Evolutionary conservation across 2,888 invertebrate species (phyloP).

Genomic region (Kryphioiulus occultus): DNA sequence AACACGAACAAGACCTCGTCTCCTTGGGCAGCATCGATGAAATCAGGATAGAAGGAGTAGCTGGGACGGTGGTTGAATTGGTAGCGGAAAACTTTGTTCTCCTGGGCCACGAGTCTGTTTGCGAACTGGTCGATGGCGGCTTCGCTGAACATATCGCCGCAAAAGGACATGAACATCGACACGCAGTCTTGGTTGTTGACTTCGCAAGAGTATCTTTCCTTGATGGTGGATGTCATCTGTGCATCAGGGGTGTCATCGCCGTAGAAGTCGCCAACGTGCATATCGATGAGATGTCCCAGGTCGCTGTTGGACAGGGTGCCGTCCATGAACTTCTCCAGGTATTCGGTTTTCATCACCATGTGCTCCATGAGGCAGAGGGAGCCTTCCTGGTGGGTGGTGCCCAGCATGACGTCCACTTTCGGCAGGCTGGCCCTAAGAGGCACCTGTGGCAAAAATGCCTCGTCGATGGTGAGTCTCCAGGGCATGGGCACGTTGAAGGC

Average conservation of each 20-base stretch:
- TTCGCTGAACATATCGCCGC: constrained; percentile 55
- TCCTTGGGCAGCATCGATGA: constrained; percentile 56
- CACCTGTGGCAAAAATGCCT: constrained; percentile 56
- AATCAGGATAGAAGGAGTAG: constrained; percentile 55
- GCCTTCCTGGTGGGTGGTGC: constrained; percentile 58
- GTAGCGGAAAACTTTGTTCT: constrained; percentile 56
- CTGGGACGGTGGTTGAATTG: constrained; percentile 58
- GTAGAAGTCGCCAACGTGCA: constrained; percentile 46
- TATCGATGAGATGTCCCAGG: constrained; percentile 49
- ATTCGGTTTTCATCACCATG: constrained; percentile 53
- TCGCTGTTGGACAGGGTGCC: constrained; percentile 53
- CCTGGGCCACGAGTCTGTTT: constrained; percentile 51
- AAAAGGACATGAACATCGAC: constrained; percentile 54
- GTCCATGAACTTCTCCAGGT: constrained; percentile 54
- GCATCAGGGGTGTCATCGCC: not conserved
- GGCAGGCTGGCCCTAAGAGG: constrained; percentile 55
- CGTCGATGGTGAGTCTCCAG: constrained; percentile 59
- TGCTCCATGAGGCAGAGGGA: constrained; percentile 57
- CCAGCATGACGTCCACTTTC: constrained; percentile 57
- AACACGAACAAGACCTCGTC: constrained; percentile 57
- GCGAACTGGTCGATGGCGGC: constrained; percentile 54
- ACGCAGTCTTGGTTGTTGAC: constrained; percentile 37
- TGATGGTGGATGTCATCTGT: not conserved
- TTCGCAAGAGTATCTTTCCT: constrained; percentile 44
- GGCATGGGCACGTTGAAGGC: constrained; percentile 55